Base-by-base conservation (phyloP, 1,140 invertebrate genomes). In the Drosophila ambigua region DNA sequence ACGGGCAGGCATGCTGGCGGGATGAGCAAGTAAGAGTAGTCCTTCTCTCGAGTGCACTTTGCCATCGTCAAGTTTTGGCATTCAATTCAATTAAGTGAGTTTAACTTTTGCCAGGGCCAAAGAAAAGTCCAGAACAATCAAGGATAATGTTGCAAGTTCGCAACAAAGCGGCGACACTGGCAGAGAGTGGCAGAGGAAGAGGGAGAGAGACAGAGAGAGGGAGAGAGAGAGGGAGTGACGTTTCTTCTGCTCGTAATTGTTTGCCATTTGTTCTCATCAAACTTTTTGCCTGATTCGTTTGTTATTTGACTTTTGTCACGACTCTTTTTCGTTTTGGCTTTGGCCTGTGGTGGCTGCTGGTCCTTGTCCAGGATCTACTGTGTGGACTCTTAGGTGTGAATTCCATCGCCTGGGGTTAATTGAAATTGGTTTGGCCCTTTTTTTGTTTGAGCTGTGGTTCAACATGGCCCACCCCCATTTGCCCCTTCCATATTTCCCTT, bases 21-120 rank as follows among this genome's bases (percentile, higher is more conserved):
- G 26, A 35, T 4, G 31, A 35, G 31, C 31, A 35, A 35, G 8
- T 1, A 9, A 58, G 24, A 15, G 66, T 49, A 48, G 45, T 58
- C 51, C 65, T 78, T 62, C 83, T 79, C 51, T 82, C 53, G 65
- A 81, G 48, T 85, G 78, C 82, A 67, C 78, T 78, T 49, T 67
- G 59, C 28, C 64, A 69, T 59, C 73, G 51, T 51, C 35, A 31
- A 55, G 53, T 31, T 77, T 69, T 82, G 74, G 55, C 79, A 83
- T 84, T 87, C 82, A 88, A 85, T 85, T 85, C 82, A 85, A 85
- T 85, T 87, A 85, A 75, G 82, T 60, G 63, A 75, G 71, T 64
- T 72, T 50, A 75, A 71, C 65, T 67, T 79, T 61, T 58, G 52
- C 39, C 39, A 23, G 51, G 13, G 6, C 26, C 15, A 51, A 43